These are phyloP conservation scores for Pararge aegeria DNA, from an alignment of 1,140 invertebrate genomes.

Conservation along the genomic window DNA sequence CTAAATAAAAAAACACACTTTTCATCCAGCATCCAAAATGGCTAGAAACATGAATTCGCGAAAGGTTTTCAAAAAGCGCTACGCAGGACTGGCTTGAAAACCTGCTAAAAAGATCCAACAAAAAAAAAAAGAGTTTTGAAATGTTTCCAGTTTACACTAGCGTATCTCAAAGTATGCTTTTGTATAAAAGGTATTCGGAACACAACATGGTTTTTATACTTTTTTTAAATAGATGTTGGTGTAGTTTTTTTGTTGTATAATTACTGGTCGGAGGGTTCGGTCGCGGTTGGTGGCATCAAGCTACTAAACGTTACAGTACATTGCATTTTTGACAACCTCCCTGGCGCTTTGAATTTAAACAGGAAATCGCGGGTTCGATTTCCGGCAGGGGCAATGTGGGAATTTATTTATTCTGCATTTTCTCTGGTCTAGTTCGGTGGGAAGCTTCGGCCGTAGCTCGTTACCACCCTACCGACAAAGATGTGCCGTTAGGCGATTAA, in stretches of 20 bases:
- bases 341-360: too few species aligned
- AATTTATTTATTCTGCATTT: not conserved
- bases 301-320: too few species aligned
- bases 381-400: too few species aligned
- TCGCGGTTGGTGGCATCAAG: too few species aligned
- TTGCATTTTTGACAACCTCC: too few species aligned
- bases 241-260: too few species aligned
- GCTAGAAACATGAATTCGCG: constrained; percentile 5
- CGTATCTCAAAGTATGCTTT: constrained; percentile 5
- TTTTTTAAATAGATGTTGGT: not conserved
- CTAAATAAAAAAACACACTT: not conserved
- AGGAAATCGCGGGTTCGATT: too few species aligned
- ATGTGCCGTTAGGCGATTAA: too few species aligned
- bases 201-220: not conserved
- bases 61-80: constrained; percentile 11
- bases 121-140: constrained; percentile 2
- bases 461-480: too few species aligned
- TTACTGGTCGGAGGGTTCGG: too few species aligned
- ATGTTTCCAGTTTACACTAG: constrained; percentile 5
- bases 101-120: not conserved
- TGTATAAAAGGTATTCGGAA: constrained; percentile 4
- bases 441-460: not conserved
- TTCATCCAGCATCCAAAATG: not conserved
- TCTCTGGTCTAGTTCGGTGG: not conserved
- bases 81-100: constrained; percentile 4